A percentile compares a stretch with the other conserved stretches of the same genome.
These are phyloP conservation scores for Euplagia quadripunctaria DNA, from an alignment of 2,888 invertebrate genomes.

Conservation along the genomic window DNA sequence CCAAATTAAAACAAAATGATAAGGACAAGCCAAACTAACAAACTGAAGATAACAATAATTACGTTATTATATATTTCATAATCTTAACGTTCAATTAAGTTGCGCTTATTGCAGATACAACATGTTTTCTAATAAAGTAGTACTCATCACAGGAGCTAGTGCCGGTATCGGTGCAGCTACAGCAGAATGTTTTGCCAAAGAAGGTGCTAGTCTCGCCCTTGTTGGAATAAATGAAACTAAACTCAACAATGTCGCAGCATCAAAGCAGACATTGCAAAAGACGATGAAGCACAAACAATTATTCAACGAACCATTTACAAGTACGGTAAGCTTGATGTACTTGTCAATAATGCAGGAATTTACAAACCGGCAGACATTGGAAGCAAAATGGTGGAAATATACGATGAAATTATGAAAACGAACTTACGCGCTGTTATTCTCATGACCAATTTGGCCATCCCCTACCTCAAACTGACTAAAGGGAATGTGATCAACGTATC, in stretches of 20 bases:
- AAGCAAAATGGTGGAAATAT: slow-evolving; percentile 36
- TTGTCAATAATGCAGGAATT: slow-evolving; percentile 49
- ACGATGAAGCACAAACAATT: slow-evolving; percentile 40
- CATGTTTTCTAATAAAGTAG: slow-evolving; percentile 50
- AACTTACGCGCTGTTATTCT: slow-evolving; percentile 52
- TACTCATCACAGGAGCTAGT: slow-evolving; percentile 66
- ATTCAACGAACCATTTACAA: slow-evolving; percentile 48
- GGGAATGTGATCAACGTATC: slow-evolving; percentile 61
- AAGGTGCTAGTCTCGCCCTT: slow-evolving; percentile 53
- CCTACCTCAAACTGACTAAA: slow-evolving; percentile 51
- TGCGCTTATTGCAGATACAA: background rate
- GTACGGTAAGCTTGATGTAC: slow-evolving; percentile 53
- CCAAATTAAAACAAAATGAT: background rate
- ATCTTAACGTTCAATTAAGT: background rate
- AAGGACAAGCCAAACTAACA: background rate
- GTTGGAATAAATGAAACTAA: slow-evolving; percentile 26
- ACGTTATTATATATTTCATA: background rate
- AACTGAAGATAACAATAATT: background rate
- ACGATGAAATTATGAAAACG: slow-evolving; percentile 48
- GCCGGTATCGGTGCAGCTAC: slow-evolving; percentile 69
- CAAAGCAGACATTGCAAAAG: slow-evolving; percentile 37
- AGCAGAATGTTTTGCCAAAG: slow-evolving; percentile 60
- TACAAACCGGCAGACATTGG: slow-evolving; percentile 13
- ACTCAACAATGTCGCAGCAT: slow-evolving; percentile 46
- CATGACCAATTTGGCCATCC: slow-evolving; percentile 51